A percentile compares a stretch with the other conserved stretches of the same genome.
phyloP scores from a whole-genome alignment of 1,140 invertebrate genomes.

The Drosophila pseudoobscura region DNA sequence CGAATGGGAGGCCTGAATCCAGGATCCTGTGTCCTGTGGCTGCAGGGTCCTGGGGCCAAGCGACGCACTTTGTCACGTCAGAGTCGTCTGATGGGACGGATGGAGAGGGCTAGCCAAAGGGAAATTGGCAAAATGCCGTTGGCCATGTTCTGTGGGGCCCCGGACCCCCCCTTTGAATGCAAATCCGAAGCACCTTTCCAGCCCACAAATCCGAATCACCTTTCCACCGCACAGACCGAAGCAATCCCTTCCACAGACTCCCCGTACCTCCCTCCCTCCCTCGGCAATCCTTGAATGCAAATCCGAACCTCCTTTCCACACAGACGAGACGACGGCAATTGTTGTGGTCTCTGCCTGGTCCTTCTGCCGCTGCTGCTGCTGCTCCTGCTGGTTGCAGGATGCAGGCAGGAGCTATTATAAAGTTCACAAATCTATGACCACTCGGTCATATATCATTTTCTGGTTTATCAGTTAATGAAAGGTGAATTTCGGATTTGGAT shows the following conservation, averaged over 20 bases:
- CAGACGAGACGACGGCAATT: conserved; percentile 9
- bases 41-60: conserved; percentile 1
- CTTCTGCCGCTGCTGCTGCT: neutral
- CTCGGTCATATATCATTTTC: conserved; percentile 26
- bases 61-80: conserved; percentile 49
- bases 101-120: conserved; percentile 1
- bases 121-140: conserved; percentile 60
- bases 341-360: conserved; percentile 1
- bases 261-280: too few species aligned
- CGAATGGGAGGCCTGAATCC: conserved; percentile 1
- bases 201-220: too few species aligned
- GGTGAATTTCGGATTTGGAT: conserved; percentile 26
- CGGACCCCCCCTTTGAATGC: too few species aligned
- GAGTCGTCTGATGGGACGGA: neutral
- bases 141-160: conserved; percentile 24
- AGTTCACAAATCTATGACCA: conserved; percentile 24
- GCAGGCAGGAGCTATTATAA: neutral
- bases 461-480: conserved; percentile 39
- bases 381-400: too few species aligned
- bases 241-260: too few species aligned
- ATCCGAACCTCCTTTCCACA: conserved; percentile 18
- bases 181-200: too few species aligned
- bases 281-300: conserved; percentile 14
- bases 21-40: neutral
- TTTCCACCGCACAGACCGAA: too few species aligned